These are phyloP conservation scores for Eustalomyia histrio DNA, from an alignment of 2,888 invertebrate genomes.

Conservation along the genomic window DNA sequence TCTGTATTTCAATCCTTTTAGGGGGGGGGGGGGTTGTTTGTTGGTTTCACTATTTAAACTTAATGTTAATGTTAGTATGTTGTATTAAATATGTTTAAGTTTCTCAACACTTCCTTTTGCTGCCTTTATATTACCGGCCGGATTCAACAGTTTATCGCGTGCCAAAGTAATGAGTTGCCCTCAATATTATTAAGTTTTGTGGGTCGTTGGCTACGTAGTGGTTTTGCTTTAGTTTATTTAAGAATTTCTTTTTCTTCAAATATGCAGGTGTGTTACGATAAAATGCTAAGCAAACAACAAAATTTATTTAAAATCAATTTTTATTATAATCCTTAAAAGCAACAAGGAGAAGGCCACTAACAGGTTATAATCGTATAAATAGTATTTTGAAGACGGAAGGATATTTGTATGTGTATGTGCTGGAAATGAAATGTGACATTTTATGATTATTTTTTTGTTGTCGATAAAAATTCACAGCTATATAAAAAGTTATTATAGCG, in stretches of 20 bases:
- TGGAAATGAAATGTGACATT: not conserved
- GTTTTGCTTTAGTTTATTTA: not conserved
- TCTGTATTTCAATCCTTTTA: slow-evolving; percentile 14
- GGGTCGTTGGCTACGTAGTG: not conserved
- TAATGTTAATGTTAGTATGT: slow-evolving; percentile 11
- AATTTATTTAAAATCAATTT: slow-evolving; percentile 60
- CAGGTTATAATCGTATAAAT: not conserved
- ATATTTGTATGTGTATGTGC: not conserved
- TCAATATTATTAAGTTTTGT: slow-evolving; percentile 24
- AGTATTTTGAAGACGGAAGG: not conserved
- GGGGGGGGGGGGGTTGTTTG: not conserved
- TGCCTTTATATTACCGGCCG: slow-evolving; percentile 25
- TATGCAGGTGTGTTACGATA: not conserved
- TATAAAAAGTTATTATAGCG: slow-evolving; percentile 29
- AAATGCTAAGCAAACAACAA: slow-evolving; percentile 34
- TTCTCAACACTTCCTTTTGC: slow-evolving; percentile 29
- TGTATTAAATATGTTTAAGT: slow-evolving; percentile 5
- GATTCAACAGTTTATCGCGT: slow-evolving; percentile 65
- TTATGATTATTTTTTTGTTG: not conserved
- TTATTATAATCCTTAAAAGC: slow-evolving; percentile 28
- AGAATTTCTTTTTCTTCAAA: not conserved
- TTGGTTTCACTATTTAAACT: slow-evolving; percentile 10
- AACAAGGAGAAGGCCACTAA: not conserved
- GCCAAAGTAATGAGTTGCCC: slow-evolving; percentile 48
- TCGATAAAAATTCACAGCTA: not conserved